Conservation (phyloP, 1,140 invertebrate species). For the Fopius arisanus region DNA sequence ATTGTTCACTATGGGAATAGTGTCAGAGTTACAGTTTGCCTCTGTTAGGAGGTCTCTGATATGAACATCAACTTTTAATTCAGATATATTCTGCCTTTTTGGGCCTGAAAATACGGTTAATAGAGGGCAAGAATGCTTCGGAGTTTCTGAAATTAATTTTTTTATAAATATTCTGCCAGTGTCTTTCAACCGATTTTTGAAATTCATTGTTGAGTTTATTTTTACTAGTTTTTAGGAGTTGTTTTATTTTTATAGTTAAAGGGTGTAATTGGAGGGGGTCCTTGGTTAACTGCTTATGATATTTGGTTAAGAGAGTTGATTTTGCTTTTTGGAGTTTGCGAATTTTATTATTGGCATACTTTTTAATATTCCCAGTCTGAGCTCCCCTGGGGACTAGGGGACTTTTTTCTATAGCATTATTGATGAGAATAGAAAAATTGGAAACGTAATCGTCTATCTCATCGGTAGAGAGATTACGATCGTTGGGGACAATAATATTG, state of each 20-base stretch:
- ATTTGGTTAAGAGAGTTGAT: too few species aligned
- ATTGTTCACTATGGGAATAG: neutral
- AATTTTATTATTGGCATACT: neutral
- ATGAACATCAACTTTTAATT: too few species aligned
- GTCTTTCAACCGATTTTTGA: neutral
- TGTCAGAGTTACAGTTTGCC: neutral
- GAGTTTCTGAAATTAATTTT: neutral
- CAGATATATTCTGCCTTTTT: neutral
- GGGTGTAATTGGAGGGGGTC: neutral
- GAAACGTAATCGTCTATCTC: neutral
- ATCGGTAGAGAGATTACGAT: slow-evolving; percentile 7
- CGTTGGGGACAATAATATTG: neutral
- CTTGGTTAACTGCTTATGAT: neutral
- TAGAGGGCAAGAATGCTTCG: neutral
- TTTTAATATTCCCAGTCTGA: neutral
- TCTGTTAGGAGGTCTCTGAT: neutral
- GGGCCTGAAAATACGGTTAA: neutral
- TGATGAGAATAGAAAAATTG: neutral
- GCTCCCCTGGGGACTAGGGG: neutral
- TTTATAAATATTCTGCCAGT: neutral
- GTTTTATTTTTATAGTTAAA: neutral
- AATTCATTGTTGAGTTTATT: neutral
- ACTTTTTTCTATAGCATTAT: neutral
- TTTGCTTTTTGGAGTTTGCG: too few species aligned
- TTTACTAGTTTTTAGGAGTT: neutral